phyloP scores from a whole-genome alignment of 2,888 invertebrate species.

The Laspeyria flexula region DNA sequence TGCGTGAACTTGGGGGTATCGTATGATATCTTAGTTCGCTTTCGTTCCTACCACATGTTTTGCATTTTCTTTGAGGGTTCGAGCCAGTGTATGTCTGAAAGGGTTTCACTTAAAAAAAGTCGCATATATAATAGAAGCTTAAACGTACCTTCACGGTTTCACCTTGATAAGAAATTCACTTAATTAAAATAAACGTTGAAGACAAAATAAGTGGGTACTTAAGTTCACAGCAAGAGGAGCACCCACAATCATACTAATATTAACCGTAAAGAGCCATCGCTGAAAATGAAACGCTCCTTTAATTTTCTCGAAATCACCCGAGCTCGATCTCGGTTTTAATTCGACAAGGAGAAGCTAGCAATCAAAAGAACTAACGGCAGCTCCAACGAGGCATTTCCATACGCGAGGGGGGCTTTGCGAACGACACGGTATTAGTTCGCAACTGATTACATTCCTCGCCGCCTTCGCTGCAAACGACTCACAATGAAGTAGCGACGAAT shows the following conservation, averaged over 20 bases:
- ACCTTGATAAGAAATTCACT: slow-evolving; percentile 58
- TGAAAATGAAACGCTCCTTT: slow-evolving; percentile 79
- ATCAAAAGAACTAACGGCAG: slow-evolving; percentile 84
- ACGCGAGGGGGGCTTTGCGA: slow-evolving; percentile 77
- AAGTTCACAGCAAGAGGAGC: slow-evolving; percentile 57
- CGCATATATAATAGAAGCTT: slow-evolving; percentile 30
- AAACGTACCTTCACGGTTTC: slow-evolving; percentile 30
- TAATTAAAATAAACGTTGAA: slow-evolving; percentile 71
- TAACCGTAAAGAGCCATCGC: slow-evolving; percentile 72
- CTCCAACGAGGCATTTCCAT: slow-evolving; percentile 83
- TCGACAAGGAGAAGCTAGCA: slow-evolving; percentile 79
- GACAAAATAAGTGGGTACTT: slow-evolving; percentile 65
- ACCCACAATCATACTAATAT: slow-evolving; percentile 79
- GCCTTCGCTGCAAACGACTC: slow-evolving; percentile 76
- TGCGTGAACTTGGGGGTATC: slow-evolving; percentile 61
- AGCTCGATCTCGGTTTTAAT: slow-evolving; percentile 80
- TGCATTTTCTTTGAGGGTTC: slow-evolving; percentile 64
- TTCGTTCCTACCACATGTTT: slow-evolving; percentile 52
- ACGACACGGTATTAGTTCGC: slow-evolving; percentile 83
- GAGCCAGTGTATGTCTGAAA: slow-evolving; percentile 44
- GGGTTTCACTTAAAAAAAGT: slow-evolving; percentile 31
- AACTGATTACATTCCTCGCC: slow-evolving; percentile 84
- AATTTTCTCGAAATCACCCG: slow-evolving; percentile 79
- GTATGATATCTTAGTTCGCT: slow-evolving; percentile 56
- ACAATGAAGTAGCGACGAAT: slow-evolving; percentile 83